Percentiles rank a stretch among this genome's conserved stretches.
These are phyloP conservation scores for Xestia xanthographa DNA, from an alignment of 2,888 invertebrate species.

Conservation along the genomic window DNA sequence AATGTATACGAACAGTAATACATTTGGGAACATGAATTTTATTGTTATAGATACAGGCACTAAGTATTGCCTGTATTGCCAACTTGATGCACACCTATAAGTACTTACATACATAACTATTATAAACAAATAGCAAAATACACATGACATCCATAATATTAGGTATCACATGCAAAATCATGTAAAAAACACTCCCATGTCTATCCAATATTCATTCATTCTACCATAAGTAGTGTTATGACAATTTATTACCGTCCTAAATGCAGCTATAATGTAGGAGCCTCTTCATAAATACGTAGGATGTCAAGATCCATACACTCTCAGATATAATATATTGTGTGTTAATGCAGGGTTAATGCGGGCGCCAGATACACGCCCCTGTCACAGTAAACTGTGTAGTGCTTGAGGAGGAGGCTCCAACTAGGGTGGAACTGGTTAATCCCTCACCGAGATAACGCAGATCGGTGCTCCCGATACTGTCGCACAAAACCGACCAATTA, in stretches of 20 bases:
- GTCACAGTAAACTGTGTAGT: conserved; percentile 48
- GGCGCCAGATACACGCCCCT: conserved; percentile 66
- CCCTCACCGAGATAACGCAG: conserved; percentile 60
- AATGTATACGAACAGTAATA: not conserved
- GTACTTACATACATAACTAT: not conserved
- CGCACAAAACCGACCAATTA: conserved; percentile 59
- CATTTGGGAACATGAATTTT: conserved; percentile 5
- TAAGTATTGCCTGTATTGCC: no score
- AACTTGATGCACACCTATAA: not conserved
- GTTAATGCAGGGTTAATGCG: conserved; percentile 69
- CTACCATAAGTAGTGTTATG: conserved; percentile 2
- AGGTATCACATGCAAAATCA: conserved; percentile 7
- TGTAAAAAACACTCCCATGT: not conserved
- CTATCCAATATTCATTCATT: conserved; percentile 21
- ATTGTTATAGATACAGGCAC: not conserved
- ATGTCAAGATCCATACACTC: conserved; percentile 56
- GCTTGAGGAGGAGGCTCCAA: conserved; percentile 54
- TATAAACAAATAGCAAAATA: conserved; percentile 36
- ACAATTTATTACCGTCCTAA: conserved; percentile 33
- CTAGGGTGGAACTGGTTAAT: conserved; percentile 58
- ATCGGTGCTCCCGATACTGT: conserved; percentile 59
- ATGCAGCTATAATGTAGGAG: conserved; percentile 14
- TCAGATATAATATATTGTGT: conserved; percentile 62
- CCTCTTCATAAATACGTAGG: conserved; percentile 45
- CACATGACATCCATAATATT: conserved; percentile 1